Base-by-base conservation (phyloP, 2,888 invertebrate species). In the Calliopum simillimum region DNA sequence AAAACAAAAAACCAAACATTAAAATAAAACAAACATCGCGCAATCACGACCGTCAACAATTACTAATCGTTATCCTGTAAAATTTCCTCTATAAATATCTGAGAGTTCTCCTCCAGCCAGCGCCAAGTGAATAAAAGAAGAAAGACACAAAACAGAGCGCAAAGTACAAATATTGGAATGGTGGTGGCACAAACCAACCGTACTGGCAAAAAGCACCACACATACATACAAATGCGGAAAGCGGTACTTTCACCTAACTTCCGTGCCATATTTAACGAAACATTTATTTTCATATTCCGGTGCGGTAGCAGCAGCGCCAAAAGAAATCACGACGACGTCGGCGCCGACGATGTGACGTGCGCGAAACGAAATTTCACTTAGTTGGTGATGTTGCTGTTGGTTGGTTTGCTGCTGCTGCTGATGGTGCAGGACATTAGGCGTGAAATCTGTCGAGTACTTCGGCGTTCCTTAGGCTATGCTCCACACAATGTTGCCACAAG, bases 211-310 rank as follows among this genome's bases (percentile, higher is more conserved):
- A 2, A 14, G 12, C 23, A 21, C 13, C 6, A 23, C 44, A 21
- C 19, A 13, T n/a, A n/a, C n/a, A n/a, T n/a, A n/a, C n/a, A 23
- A 21, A 21, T 13, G 46, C n/a, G 41, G 21, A 16, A 16, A 46
- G 33, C 33, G 33, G 33, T 33, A 33, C 14, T 44, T 19, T 21
- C 23, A 61, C 61, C 61, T 33, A 33, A 33, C 33, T 61, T 61
- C 46, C 61, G 44, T 61, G 46, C 13, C 46, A 61, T 46, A 46
- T 46, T 61, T 21, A 61, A 61, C 23, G 21, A 44, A 61, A 46
- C 61, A 61, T 61, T 43, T 19, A 61, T 56, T 44, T 61, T 61
- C 61, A 61, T 61, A 61, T 46, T 46, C 14, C 61, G 23, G 11
- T 19, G 61, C 21, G 33, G 33, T 33, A 33, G 33, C 33, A 33